phyloP scores from a whole-genome alignment of 2,888 invertebrate species.

The Hydrotaea diabolus region DNA sequence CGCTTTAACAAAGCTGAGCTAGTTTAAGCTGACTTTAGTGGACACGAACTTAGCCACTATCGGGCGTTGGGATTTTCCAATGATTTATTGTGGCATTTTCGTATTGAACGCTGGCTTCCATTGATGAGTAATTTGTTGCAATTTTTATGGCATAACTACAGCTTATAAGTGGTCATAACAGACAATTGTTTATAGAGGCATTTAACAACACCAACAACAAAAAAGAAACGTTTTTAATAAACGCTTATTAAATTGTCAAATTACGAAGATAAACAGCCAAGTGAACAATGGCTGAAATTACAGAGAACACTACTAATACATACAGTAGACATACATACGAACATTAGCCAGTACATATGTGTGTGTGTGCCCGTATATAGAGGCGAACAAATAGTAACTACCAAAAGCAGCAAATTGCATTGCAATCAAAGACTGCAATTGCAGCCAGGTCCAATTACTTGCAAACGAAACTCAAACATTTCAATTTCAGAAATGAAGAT shows the following conservation, averaged over 20 bases:
- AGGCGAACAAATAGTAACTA: neutral
- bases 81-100: neutral
- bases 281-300: conserved; percentile 24
- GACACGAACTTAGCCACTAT: neutral
- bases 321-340: too few relatives aligned
- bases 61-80: neutral
- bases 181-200: conserved; percentile 17
- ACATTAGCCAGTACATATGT: too few relatives aligned
- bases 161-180: neutral
- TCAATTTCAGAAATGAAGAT: conserved; percentile 40
- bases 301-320: neutral
- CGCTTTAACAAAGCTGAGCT: too few relatives aligned
- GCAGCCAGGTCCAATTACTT: neutral
- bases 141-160: conserved; percentile 3
- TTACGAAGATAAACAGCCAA: conserved; percentile 39
- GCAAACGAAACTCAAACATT: conserved; percentile 30
- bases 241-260: conserved; percentile 35
- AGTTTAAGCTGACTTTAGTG: neutral
- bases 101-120: neutral
- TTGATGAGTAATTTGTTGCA: conserved; percentile 14
- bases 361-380: too few relatives aligned
- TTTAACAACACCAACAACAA: neutral
- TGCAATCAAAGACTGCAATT: neutral
- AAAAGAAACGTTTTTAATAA: conserved; percentile 8
- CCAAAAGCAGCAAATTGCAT: neutral